Conservation (phyloP, 2,888 invertebrate species). For the Drosophila atripex region DNA sequence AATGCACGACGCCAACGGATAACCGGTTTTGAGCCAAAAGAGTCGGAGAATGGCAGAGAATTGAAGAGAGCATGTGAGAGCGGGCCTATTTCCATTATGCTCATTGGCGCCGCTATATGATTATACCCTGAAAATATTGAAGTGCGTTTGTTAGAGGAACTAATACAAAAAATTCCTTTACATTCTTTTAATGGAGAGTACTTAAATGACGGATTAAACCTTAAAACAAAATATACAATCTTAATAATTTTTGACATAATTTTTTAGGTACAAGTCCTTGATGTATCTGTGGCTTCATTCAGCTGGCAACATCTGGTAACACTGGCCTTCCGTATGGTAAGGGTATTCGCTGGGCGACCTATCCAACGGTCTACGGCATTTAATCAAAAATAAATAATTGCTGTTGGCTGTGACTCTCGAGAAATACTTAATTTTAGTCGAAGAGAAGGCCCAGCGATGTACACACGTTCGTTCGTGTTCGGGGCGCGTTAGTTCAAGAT, state of each 20-base stretch:
- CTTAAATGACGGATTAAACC: too few species aligned
- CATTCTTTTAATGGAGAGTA: background rate
- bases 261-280: background rate
- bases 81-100: slow-evolving; percentile 13
- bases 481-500: slow-evolving; percentile 58
- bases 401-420: slow-evolving; percentile 51
- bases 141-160: background rate
- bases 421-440: slow-evolving; percentile 60
- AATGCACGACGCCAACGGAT: slow-evolving; percentile 14
- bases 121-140: slow-evolving; percentile 33
- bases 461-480: slow-evolving; percentile 29
- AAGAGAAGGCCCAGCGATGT: slow-evolving; percentile 57
- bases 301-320: slow-evolving; percentile 1
- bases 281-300: background rate
- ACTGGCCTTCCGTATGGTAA: slow-evolving; percentile 6
- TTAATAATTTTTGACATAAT: background rate
- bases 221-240: too few species aligned
- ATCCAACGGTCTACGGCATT: slow-evolving; percentile 14
- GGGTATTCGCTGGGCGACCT: slow-evolving; percentile 37
- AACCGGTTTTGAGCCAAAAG: slow-evolving; percentile 52
- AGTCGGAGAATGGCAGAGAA: slow-evolving; percentile 11
- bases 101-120: slow-evolving; percentile 33
- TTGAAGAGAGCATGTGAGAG: slow-evolving; percentile 17
- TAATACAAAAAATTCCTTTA: background rate
- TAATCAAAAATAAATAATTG: slow-evolving; percentile 75